These are phyloP conservation scores for Drosophila mojavensis DNA, from an alignment of 1,140 invertebrate species.

Conservation along the genomic window DNA sequence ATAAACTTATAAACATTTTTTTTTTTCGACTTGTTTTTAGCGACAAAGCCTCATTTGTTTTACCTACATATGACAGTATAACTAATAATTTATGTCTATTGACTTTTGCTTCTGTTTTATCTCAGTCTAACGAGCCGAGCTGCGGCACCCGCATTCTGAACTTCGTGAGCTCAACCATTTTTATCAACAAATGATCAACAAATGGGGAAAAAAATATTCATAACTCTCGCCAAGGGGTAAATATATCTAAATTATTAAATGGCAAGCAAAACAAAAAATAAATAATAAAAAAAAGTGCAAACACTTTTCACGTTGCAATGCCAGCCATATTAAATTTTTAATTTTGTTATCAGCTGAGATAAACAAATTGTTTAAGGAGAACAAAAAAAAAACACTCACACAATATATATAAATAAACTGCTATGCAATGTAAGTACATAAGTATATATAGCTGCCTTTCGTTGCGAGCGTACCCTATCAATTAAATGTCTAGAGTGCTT, in stretches of 20 bases:
- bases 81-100: not conserved
- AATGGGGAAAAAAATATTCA: conserved; percentile 3
- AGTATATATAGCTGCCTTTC: not conserved
- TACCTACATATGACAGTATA: not conserved
- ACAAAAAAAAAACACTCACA: not conserved
- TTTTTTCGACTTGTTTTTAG: no score
- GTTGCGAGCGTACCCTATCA: conserved; percentile 42
- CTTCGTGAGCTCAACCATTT: not conserved
- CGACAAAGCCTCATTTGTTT: no score
- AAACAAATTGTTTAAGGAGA: conserved; percentile 51
- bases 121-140: not conserved
- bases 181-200: conserved; percentile 17
- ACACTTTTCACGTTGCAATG: conserved; percentile 21
- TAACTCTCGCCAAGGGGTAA: conserved; percentile 12
- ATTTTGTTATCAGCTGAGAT: conserved; percentile 64
- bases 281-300: conserved; percentile 5
- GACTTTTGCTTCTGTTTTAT: not conserved
- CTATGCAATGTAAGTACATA: conserved; percentile 1
- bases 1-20: no score
- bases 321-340: conserved; percentile 38
- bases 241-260: conserved; percentile 50
- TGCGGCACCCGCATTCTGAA: not conserved
- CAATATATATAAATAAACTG: conserved; percentile 37
- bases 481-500: conserved; percentile 41
- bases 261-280: conserved; percentile 20